These are phyloP conservation scores for Tolmerus cingulatus DNA, from an alignment of 2,888 invertebrate genomes.

Conservation along the genomic window DNA sequence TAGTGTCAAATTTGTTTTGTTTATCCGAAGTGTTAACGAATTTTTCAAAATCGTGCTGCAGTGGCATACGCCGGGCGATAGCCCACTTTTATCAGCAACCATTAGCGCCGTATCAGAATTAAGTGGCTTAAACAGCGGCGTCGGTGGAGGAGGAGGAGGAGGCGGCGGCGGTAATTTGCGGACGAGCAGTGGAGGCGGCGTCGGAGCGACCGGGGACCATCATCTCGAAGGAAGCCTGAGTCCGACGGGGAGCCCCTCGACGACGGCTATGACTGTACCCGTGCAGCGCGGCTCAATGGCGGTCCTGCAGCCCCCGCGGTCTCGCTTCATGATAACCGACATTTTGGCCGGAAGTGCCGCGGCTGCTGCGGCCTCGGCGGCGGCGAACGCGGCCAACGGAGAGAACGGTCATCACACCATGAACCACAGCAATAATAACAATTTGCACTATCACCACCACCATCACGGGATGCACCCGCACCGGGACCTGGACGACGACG, in stretches of 20 bases:
- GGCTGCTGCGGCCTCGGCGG: conserved; percentile 60
- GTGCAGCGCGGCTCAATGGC: conserved; percentile 64
- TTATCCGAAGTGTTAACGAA: conserved; percentile 11
- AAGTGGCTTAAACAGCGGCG: conserved; percentile 28
- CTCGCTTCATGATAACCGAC: conserved; percentile 90
- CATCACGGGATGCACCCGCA: conserved; percentile 50
- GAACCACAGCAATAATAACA: neutral
- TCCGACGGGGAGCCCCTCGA: conserved; percentile 60
- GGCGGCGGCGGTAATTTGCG: conserved; percentile 36
- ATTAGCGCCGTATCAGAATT: conserved; percentile 49
- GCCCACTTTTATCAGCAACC: conserved; percentile 50
- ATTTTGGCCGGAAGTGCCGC: conserved; percentile 73
- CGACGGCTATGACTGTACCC: conserved; percentile 63
- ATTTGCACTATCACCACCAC: conserved; percentile 50
- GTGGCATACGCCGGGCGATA: conserved; percentile 51
- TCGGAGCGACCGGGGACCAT: conserved; percentile 58
- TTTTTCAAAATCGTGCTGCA: conserved; percentile 52
- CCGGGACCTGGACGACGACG: conserved; percentile 52
- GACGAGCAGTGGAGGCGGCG: conserved; percentile 26
- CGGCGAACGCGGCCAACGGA: conserved; percentile 49
- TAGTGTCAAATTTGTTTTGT: neutral
- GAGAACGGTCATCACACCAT: conserved; percentile 24
- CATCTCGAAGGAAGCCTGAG: conserved; percentile 53
- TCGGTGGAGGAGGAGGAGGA: conserved; percentile 56
- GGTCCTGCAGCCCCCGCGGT: conserved; percentile 74